Percentiles rank a stretch among this genome's conserved stretches.
Evolutionary conservation across 2,888 invertebrate species (phyloP).

Genomic region (Acanthococcus lagerstroemiae): DNA sequence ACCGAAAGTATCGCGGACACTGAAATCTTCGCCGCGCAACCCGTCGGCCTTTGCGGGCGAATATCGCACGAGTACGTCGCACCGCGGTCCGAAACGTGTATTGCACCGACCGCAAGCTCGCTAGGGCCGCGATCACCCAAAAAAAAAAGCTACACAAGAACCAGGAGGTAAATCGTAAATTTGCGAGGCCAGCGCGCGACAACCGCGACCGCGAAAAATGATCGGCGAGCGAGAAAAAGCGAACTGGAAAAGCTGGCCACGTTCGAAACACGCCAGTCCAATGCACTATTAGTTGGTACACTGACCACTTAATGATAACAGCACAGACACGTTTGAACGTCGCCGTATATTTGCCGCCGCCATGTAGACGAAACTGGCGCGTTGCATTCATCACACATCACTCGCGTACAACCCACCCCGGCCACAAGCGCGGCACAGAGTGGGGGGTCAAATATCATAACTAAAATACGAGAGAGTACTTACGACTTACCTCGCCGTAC

Average conservation of each 20-base stretch:
- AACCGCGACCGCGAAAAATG: background rate
- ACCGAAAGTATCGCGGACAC: no score
- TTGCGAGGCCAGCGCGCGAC: no score
- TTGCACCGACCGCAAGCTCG: no score
- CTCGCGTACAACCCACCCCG: background rate
- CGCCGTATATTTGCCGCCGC: background rate
- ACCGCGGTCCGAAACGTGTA: no score
- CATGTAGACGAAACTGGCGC: slow-evolving; percentile 16
- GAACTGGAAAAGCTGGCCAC: no score
- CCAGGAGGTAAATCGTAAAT: background rate
- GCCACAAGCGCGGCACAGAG: background rate
- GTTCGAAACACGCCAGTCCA: background rate
- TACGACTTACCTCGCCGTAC: background rate
- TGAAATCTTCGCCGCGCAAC: no score
- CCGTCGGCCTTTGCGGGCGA: background rate
- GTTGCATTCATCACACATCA: slow-evolving; percentile 4
- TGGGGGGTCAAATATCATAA: no score
- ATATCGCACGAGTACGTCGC: no score
- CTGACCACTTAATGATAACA: slow-evolving; percentile 16
- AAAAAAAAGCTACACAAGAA: no score
- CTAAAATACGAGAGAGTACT: background rate
- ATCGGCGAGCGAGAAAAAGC: no score
- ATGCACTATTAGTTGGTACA: background rate
- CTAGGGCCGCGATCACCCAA: no score
- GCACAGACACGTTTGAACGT: slow-evolving; percentile 11